Conservation (phyloP, 1,140 invertebrate species). For the Lutraria rhynchaena region DNA sequence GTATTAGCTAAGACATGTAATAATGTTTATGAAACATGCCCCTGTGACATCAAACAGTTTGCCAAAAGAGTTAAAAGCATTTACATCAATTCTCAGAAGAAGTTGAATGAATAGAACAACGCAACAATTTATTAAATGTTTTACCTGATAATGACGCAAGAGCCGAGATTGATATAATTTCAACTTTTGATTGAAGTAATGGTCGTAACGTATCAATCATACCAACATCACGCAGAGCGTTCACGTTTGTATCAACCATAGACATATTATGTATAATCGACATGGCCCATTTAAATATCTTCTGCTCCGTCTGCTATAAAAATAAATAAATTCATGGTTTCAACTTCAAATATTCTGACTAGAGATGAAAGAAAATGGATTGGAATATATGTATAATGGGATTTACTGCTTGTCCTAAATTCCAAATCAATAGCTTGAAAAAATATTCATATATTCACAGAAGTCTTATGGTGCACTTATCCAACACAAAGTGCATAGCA, state of each 20-base stretch:
- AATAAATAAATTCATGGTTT: constrained; percentile 1
- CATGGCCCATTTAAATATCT: not conserved
- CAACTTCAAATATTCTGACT: too few relatives aligned
- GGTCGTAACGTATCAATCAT: not conserved
- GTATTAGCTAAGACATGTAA: not conserved
- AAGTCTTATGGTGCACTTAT: not conserved
- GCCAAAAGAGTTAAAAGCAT: not conserved
- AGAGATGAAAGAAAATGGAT: too few relatives aligned
- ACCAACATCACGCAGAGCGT: not conserved
- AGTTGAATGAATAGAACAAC: not conserved
- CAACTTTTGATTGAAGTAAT: not conserved
- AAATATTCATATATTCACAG: not conserved
- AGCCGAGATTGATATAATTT: not conserved
- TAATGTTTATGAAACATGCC: not conserved
- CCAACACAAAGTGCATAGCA: not conserved
- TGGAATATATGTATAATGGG: too few relatives aligned
- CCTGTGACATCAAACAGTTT: not conserved
- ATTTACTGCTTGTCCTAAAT: too few relatives aligned
- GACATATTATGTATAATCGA: constrained; percentile 21
- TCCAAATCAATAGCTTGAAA: not conserved
- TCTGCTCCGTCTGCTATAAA: not conserved
- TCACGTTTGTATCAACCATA: constrained; percentile 10
- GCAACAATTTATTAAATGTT: not conserved
- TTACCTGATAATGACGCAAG: constrained; percentile 12
- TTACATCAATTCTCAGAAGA: not conserved